These are phyloP conservation scores for Eupeodes latifasciatus DNA, from an alignment of 2,888 invertebrate genomes.

Conservation along the genomic window DNA sequence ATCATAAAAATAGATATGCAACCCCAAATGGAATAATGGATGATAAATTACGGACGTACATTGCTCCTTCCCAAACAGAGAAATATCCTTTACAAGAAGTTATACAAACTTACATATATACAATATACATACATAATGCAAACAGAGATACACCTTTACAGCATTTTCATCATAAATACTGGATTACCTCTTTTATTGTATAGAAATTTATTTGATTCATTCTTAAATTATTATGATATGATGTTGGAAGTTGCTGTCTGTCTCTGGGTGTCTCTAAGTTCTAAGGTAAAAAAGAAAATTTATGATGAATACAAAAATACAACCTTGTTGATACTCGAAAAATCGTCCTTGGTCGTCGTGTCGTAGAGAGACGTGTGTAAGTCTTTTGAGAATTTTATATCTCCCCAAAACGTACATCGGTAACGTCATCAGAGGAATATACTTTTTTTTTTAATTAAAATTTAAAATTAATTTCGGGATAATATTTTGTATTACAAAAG, in stretches of 20 bases:
- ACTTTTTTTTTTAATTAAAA: conserved; percentile 54
- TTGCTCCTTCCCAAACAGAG: background rate
- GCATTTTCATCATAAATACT: conserved; percentile 55
- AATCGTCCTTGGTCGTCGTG: too few species aligned
- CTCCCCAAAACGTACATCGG: background rate
- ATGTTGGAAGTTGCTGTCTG: background rate
- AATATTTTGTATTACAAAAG: background rate
- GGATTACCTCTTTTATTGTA: conserved; percentile 46
- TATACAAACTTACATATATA: too few species aligned
- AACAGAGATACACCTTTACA: background rate
- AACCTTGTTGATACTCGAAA: too few species aligned
- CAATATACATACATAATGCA: too few species aligned
- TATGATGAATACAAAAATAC: conserved; percentile 40
- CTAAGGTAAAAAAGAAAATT: background rate
- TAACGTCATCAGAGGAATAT: background rate
- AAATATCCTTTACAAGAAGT: background rate
- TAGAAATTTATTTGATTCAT: conserved; percentile 48
- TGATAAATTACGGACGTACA: conserved; percentile 5
- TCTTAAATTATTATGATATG: conserved; percentile 37
- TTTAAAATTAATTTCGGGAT: conserved; percentile 53
- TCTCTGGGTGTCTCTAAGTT: background rate
- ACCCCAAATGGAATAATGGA: background rate
- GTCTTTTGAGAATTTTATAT: background rate
- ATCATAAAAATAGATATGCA: conserved; percentile 13
- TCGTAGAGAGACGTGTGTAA: background rate